Evolutionary conservation across 2,888 invertebrate species (phyloP).

Genomic region (Tortrix viridana): DNA sequence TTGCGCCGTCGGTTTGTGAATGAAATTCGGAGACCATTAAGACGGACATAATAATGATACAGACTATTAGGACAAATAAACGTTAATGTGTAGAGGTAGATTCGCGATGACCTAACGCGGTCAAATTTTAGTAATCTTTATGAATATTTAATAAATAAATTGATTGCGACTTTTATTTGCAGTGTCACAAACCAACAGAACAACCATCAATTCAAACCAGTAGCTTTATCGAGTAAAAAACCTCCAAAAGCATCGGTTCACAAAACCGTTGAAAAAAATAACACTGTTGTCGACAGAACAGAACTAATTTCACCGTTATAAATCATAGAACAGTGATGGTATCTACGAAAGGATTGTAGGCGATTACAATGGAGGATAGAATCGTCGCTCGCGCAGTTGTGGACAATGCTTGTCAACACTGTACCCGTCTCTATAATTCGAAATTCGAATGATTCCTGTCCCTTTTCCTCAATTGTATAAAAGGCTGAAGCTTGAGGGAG

Average conservation of each 20-base stretch:
- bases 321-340: conserved; percentile 32
- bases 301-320: conserved; percentile 4
- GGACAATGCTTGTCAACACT: conserved; percentile 52
- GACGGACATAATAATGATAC: background rate
- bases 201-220: background rate
- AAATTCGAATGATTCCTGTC: too few species aligned
- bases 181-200: background rate
- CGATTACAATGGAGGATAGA: conserved; percentile 41
- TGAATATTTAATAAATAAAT: background rate
- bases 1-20: conserved; percentile 12
- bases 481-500: too few species aligned
- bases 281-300: conserved; percentile 23
- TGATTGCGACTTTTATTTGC: conserved; percentile 7
- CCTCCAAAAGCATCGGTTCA: background rate
- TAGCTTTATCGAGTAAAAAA: conserved; percentile 4
- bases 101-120: conserved; percentile 4
- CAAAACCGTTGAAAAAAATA: background rate
- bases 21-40: background rate
- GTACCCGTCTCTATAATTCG: too few species aligned
- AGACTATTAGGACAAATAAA: background rate
- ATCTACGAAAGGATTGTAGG: conserved; percentile 39
- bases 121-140: background rate
- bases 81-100: background rate
- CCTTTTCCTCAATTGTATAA: too few species aligned
- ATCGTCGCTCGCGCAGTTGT: conserved; percentile 55